Base-by-base conservation (phyloP, 1,140 invertebrate genomes). In the Temnothorax curvispinosus region DNA sequence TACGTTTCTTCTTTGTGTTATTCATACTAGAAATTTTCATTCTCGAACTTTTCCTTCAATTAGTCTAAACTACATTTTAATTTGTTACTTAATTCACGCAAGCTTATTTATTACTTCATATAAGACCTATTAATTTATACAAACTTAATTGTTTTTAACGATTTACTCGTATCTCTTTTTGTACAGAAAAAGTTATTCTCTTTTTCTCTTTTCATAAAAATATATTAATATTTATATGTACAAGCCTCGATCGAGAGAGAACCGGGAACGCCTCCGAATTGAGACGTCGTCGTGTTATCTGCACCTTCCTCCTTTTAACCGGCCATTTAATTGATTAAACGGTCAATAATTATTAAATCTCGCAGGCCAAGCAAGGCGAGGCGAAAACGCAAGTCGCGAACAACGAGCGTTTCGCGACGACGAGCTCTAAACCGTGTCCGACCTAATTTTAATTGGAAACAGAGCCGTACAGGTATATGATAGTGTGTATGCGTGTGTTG, bases 371-470 rank as follows among this genome's bases (percentile, higher is more conserved):
- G 6, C 44, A 4, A 62, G 38, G n/a, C 3, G 27, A 35, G 15
- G 11, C 7, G 1, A 76, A 64, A 85, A 21, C 7, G 47, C 35
- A 38, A 85, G 62, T 76, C 35, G 56, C 52, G 27, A 62, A 47
- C 56, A 72, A 60, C 44, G 13, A 38, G 18, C 35, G 56, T 76
- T 85, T 54, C 64, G 18, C 41, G 41, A 67, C 56, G 27, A 74
- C 77, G 67, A 77, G 41, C 35, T 60, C 41, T 67, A 69, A 62
- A 77, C 38, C 32, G 41, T 62, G 76, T 81, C 56, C 85, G 75
- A 85, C 81, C 78, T 89, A 87, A 89, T 87, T 89, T 77, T 89
- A 88, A 90, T 90, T 90, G 67, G 44, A 77, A 82, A 69, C 65
- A 21, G 21, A 47, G 52, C 15, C 47, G 54, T 27, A 4, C 15